These are phyloP conservation scores for Ciona savignyi DNA, from an alignment of 23 tunicate genomes.

Conservation along the genomic window DNA sequence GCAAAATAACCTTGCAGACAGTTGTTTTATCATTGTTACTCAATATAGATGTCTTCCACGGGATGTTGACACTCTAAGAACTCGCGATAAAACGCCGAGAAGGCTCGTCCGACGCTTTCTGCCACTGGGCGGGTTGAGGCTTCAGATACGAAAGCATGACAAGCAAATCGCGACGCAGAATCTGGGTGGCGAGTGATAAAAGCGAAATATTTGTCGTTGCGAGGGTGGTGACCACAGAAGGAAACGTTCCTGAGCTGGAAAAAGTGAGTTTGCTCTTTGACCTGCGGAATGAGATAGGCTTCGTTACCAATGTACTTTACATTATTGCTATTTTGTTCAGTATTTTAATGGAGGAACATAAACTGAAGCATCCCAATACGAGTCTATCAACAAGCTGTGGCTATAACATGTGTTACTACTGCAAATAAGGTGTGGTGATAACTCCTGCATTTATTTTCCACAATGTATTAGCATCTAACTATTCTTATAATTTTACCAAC, in stretches of 20 bases:
- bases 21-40: constrained; percentile 16
- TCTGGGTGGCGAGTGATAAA: constrained; percentile 83
- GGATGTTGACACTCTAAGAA: constrained; percentile 51
- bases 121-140: constrained; percentile 58
- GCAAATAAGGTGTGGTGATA: no score
- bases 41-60: constrained; percentile 59
- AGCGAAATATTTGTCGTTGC: constrained; percentile 72
- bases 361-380: no score
- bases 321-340: no score
- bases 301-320: no score
- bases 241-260: constrained; percentile 69
- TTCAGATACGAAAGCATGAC: constrained; percentile 75
- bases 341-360: no score
- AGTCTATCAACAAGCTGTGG: no score
- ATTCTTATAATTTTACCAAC: no score
- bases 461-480: no score
- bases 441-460: no score
- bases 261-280: constrained; percentile 46
- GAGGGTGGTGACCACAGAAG: constrained; percentile 81
- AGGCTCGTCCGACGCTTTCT: constrained; percentile 53
- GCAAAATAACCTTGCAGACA: no score
- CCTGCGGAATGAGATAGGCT: no score
- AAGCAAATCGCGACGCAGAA: constrained; percentile 64
- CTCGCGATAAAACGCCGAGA: constrained; percentile 42
- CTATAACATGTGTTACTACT: no score